Evolutionary conservation across 2,888 invertebrate species (phyloP).

Genomic region (Cynaeus angustus): DNA sequence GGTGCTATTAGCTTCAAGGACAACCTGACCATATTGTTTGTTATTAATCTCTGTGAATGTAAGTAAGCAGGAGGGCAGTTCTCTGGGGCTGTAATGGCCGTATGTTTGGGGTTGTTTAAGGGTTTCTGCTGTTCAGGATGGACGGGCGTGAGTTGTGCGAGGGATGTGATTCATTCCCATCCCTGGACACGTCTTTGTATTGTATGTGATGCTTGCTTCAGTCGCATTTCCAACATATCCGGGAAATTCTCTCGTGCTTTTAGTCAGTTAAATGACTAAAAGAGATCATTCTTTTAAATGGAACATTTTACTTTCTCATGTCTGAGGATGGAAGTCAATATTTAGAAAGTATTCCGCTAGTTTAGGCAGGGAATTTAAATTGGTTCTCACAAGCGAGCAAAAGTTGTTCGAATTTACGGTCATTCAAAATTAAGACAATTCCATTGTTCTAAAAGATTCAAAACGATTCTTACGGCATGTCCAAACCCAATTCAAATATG

Average conservation of each 20-base stretch:
- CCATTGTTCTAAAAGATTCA: no score
- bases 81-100: slow-evolving; percentile 54
- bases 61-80: slow-evolving; percentile 54
- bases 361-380: no score
- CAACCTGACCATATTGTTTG: slow-evolving; percentile 60
- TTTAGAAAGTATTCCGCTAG: no score
- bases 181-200: slow-evolving; percentile 51
- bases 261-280: not conserved
- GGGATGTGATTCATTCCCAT: slow-evolving; percentile 61
- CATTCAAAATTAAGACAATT: no score
- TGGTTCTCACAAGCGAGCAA: no score
- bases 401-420: no score
- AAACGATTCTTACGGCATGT: no score
- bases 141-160: slow-evolving; percentile 56
- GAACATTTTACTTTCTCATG: not conserved
- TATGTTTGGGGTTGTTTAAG: slow-evolving; percentile 58
- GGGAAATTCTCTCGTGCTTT: not conserved
- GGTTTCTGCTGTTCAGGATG: slow-evolving; percentile 56
- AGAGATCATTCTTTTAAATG: not conserved
- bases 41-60: slow-evolving; percentile 59
- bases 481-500: no score
- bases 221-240: slow-evolving; percentile 5
- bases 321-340: no score
- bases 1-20: slow-evolving; percentile 60
- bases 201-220: slow-evolving; percentile 3